Evolutionary conservation across 2,888 invertebrate genomes (phyloP), one percentile per base, ranked within the genome.

Genomic region (Drosophila nigritarsus): DNA sequence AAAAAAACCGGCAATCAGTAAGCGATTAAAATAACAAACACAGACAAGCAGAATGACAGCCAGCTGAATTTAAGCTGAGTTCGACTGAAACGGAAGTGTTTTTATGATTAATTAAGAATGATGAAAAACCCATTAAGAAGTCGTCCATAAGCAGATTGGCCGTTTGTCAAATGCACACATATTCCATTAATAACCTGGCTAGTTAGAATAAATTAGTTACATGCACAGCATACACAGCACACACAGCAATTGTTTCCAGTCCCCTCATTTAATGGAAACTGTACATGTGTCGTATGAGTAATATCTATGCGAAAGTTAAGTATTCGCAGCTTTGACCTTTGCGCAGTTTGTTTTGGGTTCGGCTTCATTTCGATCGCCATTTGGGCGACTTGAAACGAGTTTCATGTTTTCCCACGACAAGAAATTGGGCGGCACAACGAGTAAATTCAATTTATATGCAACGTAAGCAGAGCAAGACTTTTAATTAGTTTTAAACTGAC

Each of bases 351-450:
- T 30, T 45, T 65, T n/a, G 48, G 66, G 36, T 7, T 15, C 42
- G 75, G 48, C 42, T 58, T n/a, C 36, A 40, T 73, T 74, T 51
- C 6, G 50, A 59, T 65, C 24, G 65, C 30, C 27, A n/a, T 9
- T 45, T 24, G 48, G 15, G 15, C 24, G 48, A 7, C 48, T 9
- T 50, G 38, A 73, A 80, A 80, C 74, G 58, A 73, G 76, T 80
- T 83, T 62, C 42, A 13, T 24, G 64, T 80, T 86, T 90, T 89
- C 91, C 80, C 90, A 89, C 86, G 82, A 62, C 54, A 36, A 65
- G 0, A 67, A 53, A 45, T 45, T 54, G 56, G 78, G 66, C 72
- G 71, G 66, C 64, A 71, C 50, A 65, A 29, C 29, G 48, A 20
- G 29, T 83, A 83, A 87, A 87, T 83, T 83, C 73, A 75, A 80